Evolutionary conservation across 2,888 invertebrate species (phyloP).

Genomic region (Craniophora ligustri): DNA sequence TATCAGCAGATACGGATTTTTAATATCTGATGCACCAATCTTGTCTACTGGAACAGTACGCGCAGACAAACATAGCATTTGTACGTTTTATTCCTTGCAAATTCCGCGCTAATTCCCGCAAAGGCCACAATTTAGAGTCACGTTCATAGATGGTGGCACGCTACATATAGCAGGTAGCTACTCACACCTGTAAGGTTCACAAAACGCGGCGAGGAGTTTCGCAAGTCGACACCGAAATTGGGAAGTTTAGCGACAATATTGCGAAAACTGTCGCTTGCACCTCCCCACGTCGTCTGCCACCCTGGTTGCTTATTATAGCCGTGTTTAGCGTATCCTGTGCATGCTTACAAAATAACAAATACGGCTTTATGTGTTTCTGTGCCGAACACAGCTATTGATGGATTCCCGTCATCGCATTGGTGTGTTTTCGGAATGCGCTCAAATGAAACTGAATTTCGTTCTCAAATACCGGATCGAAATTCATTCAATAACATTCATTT

Average conservation of each 20-base stretch:
- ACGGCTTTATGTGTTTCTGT: slow-evolving; percentile 6
- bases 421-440: slow-evolving; percentile 17
- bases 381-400: slow-evolving; percentile 22
- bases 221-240: slow-evolving; percentile 86
- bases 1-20: slow-evolving; percentile 3
- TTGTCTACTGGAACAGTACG: slow-evolving; percentile 20
- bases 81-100: slow-evolving; percentile 74
- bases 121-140: slow-evolving; percentile 79
- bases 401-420: slow-evolving; percentile 19
- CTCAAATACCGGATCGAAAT: neutral
- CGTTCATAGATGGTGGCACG: slow-evolving; percentile 63
- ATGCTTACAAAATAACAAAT: slow-evolving; percentile 32
- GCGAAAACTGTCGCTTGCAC: slow-evolving; percentile 75
- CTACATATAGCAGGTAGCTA: slow-evolving; percentile 54
- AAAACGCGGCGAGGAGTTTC: slow-evolving; percentile 78
- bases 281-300: slow-evolving; percentile 49
- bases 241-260: slow-evolving; percentile 84
- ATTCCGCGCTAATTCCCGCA: slow-evolving; percentile 79
- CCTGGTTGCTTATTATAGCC: slow-evolving; percentile 49
- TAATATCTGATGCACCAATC: slow-evolving; percentile 15
- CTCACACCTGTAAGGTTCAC: slow-evolving; percentile 73
- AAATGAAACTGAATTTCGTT: neutral
- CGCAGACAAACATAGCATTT: slow-evolving; percentile 48
- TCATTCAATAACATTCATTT: neutral
- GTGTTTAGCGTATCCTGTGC: slow-evolving; percentile 41